These are phyloP conservation scores for Mythimna loreyi DNA, from an alignment of 2,888 invertebrate genomes.

Conservation along the genomic window DNA sequence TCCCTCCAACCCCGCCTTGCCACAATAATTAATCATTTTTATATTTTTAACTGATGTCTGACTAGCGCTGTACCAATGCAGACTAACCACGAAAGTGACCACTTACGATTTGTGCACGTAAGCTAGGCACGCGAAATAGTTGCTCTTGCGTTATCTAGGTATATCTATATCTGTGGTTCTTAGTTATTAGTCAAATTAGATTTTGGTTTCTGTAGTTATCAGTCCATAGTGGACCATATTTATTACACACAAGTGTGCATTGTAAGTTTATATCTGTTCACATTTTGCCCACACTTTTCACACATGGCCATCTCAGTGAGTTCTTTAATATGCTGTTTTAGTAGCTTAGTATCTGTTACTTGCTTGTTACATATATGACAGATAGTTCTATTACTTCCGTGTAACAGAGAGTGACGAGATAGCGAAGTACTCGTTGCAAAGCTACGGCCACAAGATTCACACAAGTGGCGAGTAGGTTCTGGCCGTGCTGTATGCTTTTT, in stretches of 20 bases:
- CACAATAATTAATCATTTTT: too few species aligned
- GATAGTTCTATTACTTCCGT: conserved; percentile 65
- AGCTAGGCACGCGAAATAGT: too few species aligned
- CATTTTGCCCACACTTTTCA: conserved; percentile 82
- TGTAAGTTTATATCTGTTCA: conserved; percentile 73
- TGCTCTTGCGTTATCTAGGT: too few species aligned
- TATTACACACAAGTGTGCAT: conserved; percentile 72
- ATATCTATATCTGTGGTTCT: too few species aligned
- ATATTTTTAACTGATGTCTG: too few species aligned
- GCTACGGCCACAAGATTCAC: conserved; percentile 85
- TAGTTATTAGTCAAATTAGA: too few species aligned
- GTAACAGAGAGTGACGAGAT: conserved; percentile 76
- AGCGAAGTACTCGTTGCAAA: conserved; percentile 80
- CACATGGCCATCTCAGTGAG: conserved; percentile 81
- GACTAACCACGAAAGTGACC: too few species aligned
- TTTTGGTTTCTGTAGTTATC: too few species aligned
- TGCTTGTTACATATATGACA: conserved; percentile 76
- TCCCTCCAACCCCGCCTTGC: too few species aligned
- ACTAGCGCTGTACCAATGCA: too few species aligned
- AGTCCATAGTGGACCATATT: background rate
- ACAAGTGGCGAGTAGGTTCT: conserved; percentile 77
- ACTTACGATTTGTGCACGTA: too few species aligned
- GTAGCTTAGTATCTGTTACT: conserved; percentile 70
- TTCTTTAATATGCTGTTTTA: conserved; percentile 74
- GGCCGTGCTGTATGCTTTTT: conserved; percentile 84